Evolutionary conservation across 1,140 invertebrate genomes (phyloP).

Genomic region (Hylaeus anthracinus): DNA sequence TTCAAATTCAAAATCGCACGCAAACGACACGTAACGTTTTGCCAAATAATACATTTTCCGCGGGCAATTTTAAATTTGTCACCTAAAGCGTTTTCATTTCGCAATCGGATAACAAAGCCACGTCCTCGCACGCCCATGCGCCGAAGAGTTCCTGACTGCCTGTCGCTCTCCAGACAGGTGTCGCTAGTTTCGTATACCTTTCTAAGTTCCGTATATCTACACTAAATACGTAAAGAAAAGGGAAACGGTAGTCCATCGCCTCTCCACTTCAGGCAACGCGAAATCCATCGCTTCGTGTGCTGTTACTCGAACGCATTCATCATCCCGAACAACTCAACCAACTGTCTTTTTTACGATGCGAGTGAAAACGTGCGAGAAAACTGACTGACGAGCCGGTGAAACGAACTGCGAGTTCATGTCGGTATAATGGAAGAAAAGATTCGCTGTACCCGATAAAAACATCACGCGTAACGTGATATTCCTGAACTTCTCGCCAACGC

Average conservation of each 20-base stretch:
- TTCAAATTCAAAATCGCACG: no score
- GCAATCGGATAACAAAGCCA: constrained; percentile 35
- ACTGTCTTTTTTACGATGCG: constrained; percentile 39
- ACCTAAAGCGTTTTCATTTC: background rate
- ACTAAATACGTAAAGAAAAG: constrained; percentile 49
- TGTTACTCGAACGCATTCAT: constrained; percentile 21
- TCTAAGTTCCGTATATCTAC: constrained; percentile 55
- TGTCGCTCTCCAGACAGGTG: constrained; percentile 66
- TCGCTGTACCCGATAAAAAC: constrained; percentile 13
- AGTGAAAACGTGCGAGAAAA: background rate
- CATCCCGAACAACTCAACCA: constrained; percentile 10
- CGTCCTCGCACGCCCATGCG: constrained; percentile 70
- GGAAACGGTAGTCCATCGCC: constrained; percentile 42
- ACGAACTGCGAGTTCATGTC: constrained; percentile 36
- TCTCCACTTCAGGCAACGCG: constrained; percentile 34
- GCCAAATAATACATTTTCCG: no score
- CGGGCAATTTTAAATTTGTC: background rate
- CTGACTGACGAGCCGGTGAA: constrained; percentile 6
- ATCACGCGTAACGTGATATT: background rate
- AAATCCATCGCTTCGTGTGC: constrained; percentile 17
- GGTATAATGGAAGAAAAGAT: constrained; percentile 1
- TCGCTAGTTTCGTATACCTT: constrained; percentile 63
- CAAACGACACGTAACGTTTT: no score
- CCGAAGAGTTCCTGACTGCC: constrained; percentile 73
- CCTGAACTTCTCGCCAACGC: background rate